Evolutionary conservation across 2,113 vertebrate species (phyloP), one percentile per base, ranked within the genome.

Genomic region (Podocnemis expansa): DNA sequence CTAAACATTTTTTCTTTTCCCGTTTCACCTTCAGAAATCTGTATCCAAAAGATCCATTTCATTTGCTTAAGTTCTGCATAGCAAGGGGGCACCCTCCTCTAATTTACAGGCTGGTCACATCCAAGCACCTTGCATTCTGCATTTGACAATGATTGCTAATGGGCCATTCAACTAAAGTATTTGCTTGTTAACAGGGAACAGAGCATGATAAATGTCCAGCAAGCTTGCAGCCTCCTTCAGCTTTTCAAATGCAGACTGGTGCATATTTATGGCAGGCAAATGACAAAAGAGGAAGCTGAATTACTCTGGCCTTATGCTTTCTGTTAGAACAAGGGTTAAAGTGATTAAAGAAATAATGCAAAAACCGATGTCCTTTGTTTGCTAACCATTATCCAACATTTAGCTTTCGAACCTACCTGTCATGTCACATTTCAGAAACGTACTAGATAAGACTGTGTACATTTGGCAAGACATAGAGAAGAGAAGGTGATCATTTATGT

Each of bases 181-280:
- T 98, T 98, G 98, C 98, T 98, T 98, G 98, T 98, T 98, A 98
- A 97, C 97, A 93, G 97, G 96, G 98, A 98, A 98, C 97, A 98
- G 97, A 97, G 95, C 97, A 98, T 98, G 98, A 98, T 98, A 97
- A 98, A 98, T 98, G 98, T 98, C 98, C 97, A 96, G 97, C 98
- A 98, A 98, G 97, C 97, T 97, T 97, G 96, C 95, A 14, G 98
- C 98, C 97, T 98, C 97, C 97, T 98, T 97, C 96, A 97, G 98
- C 98, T 97, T 98, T 98, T 98, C 97, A 98, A 38, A 98, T 95
- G 96, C 96, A 98, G 97, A 96, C 97, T 98, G 97, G 97, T 97
- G 97, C 98, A 98, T 98, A 98, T 98, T 98, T 98, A 98, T 97
- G 97, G 98, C 97, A 97, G 97, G 96, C 97, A 97, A 95, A 97